Conservation (phyloP, 2,797 vertebrate species). For the Acomys russatus region DNA sequence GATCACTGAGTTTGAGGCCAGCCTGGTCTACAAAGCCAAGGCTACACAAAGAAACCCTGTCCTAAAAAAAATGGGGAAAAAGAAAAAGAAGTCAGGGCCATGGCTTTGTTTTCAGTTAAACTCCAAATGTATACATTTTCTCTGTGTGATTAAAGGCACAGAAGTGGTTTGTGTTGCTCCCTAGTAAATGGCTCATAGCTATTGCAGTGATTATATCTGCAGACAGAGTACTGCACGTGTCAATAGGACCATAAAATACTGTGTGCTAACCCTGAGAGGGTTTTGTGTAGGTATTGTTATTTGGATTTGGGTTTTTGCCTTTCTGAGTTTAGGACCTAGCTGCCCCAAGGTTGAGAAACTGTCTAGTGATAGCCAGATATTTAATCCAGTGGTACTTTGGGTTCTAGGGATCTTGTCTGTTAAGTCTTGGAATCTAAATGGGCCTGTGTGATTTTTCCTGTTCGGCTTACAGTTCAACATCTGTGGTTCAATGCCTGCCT, state of each 20-base stretch:
- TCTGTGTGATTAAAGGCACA: background rate
- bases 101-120: background rate
- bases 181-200: background rate
- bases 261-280: background rate
- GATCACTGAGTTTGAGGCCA: too few relatives aligned
- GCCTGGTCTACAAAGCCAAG: too few relatives aligned
- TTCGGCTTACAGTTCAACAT: conserved; percentile 93
- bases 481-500: conserved; percentile 89
- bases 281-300: background rate
- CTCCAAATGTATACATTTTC: background rate
- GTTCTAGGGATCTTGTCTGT: background rate
- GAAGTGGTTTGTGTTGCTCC: rapidly evolving
- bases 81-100: background rate
- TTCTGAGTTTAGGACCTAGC: background rate
- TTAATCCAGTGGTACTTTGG: background rate
- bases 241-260: background rate
- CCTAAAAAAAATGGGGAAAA: too few relatives aligned
- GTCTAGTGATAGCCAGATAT: background rate
- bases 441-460: rapidly evolving
- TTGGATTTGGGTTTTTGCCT: background rate
- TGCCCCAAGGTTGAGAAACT: background rate
- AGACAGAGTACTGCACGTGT: rapidly evolving
- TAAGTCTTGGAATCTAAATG: rapidly evolving
- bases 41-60: too few relatives aligned
- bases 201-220: rapidly evolving